Base-by-base conservation (phyloP, 1,140 invertebrate species). In the Drosophila athabasca region DNA sequence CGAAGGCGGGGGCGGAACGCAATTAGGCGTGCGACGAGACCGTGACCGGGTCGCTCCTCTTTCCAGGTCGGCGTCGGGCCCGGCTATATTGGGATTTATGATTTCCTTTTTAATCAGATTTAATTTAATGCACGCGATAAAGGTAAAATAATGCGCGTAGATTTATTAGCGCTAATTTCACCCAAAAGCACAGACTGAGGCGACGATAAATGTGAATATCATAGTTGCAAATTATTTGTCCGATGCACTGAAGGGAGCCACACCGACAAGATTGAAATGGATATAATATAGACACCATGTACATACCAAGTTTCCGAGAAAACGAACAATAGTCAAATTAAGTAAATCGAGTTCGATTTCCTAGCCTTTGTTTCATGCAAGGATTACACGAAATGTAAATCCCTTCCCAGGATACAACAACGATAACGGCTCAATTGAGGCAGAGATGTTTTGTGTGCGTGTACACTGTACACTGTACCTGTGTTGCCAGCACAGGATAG, bases 61-160 rank as follows among this genome's bases (percentile, higher is more conserved):
- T 6, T 13, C n/a, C 13, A 45, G 17, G 11, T 29, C 39, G 29
- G 17, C 13, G 22, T 24, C 22, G 22, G 3, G 3, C 45, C 35
- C 41, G 39, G 43, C 76, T 76, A 67, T 80, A 81, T 81, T 81
- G 77, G 79, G 73, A 81, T 81, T 81, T 80, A 81, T 81, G 64
- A 76, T 76, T 65, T 80, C 49, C 72, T 59, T 80, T 73, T 81
- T 80, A 80, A 81, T 81, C 73, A 73, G 73, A 80, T 81, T 73
- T 76, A 69, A 80, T 75, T 80, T 76, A 81, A 68, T 80, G 79
- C 59, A 61, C 46, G 73, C 60, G 77, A 80, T 81, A 80, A 81
- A 81, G 77, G 77, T 81, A 50, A 67, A 81, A 80, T 81, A 81
- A 81, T 80, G 70, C 73, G 61, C 62, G 7, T 7, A 79, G 73